phyloP scores from a whole-genome alignment of 2,113 vertebrate genomes.

The Phycodurus eques region DNA sequence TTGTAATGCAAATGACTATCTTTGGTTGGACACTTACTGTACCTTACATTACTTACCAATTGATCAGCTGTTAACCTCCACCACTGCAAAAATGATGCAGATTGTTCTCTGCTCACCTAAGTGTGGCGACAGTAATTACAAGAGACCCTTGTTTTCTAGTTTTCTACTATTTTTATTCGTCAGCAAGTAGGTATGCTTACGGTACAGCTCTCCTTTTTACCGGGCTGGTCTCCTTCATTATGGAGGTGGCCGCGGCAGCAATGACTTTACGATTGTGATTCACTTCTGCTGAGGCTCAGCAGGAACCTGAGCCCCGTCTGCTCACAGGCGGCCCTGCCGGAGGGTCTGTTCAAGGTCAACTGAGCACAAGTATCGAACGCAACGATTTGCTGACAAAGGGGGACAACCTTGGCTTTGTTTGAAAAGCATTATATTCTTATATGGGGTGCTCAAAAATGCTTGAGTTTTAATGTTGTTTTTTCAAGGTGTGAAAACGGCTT shows the following conservation, averaged over 20 bases:
- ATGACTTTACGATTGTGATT: constrained; percentile 42
- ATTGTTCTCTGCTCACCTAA: neutral
- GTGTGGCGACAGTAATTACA: neutral
- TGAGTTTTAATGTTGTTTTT: neutral
- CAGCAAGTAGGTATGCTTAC: constrained; percentile 5
- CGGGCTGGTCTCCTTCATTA: constrained; percentile 41
- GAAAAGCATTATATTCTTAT: neutral
- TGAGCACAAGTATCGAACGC: constrained; percentile 41
- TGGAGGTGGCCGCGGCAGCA: constrained; percentile 37
- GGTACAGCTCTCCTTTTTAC: constrained; percentile 17
- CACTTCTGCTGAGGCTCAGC: constrained; percentile 46
- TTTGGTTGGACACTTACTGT: no score
- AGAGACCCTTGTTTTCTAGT: neutral
- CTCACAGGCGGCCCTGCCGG: neutral
- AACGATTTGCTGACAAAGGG: constrained; percentile 36
- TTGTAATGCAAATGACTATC: no score
- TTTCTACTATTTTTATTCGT: constrained; percentile 9
- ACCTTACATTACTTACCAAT: no score
- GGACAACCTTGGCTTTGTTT: constrained; percentile 23
- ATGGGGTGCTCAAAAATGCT: neutral
- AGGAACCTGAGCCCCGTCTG: constrained; percentile 47
- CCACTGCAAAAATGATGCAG: no score
- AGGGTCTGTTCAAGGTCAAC: constrained; percentile 39
- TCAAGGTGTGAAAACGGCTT: neutral
- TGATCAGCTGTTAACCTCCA: neutral